phyloP scores from a whole-genome alignment of 2,113 vertebrate genomes.

The Pungitius pungitius region DNA sequence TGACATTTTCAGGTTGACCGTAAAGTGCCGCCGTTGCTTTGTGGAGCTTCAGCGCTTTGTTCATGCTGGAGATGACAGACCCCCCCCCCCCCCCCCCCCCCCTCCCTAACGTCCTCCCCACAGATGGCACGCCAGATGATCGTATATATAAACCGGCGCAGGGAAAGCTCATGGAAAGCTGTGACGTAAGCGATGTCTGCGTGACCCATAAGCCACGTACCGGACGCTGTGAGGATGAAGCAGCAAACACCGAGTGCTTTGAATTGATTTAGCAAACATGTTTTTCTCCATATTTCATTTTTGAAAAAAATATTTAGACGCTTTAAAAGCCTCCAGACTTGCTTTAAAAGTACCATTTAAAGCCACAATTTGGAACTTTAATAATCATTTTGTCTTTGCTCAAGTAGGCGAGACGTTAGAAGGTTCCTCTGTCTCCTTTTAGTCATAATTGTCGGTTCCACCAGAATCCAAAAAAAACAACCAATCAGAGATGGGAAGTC shows the following conservation, averaged over 20 bases:
- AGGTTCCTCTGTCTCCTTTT: not conserved
- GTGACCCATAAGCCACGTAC: not conserved
- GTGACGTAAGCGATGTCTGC: not conserved
- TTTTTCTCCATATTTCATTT: not conserved
- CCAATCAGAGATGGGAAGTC: not conserved
- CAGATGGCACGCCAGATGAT: not conserved
- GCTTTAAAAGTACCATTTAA: not conserved
- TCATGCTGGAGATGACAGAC: not conserved
- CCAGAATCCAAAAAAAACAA: not conserved
- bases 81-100: no score
- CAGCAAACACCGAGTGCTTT: not conserved
- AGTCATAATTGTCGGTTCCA: not conserved
- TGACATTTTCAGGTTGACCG: not conserved
- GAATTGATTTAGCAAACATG: not conserved
- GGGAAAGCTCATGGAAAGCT: not conserved
- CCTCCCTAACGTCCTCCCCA: not conserved
- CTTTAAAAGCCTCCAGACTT: not conserved
- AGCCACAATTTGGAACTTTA: not conserved
- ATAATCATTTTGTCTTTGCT: not conserved
- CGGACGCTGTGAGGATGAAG: not conserved
- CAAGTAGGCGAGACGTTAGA: not conserved
- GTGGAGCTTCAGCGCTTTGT: not conserved
- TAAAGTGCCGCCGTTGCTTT: no score
- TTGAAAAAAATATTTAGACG: not conserved
- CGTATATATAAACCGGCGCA: not conserved